Evolutionary conservation across 2,888 invertebrate genomes (phyloP).

Genomic region (Eupithecia tripunctaria): DNA sequence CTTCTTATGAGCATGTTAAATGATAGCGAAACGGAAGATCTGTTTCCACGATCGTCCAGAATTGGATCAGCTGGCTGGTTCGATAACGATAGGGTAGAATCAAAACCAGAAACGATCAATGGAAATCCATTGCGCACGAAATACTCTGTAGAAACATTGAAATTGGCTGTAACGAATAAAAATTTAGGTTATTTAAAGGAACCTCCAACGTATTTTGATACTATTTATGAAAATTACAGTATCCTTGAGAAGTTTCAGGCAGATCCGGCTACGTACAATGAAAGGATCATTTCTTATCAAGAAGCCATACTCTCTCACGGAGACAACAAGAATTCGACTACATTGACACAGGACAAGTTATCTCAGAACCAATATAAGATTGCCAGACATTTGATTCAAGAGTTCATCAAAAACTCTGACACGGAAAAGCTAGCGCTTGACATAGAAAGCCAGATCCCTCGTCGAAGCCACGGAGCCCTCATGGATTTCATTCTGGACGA

Average conservation of each 20-base stretch:
- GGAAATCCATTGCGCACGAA: neutral
- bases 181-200: constrained; percentile 71
- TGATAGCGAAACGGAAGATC: constrained; percentile 57
- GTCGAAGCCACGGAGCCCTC: neutral
- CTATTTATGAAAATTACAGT: constrained; percentile 69
- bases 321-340: neutral
- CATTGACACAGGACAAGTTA: neutral
- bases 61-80: neutral
- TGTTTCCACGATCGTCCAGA: neutral
- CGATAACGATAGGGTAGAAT: neutral
- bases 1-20: constrained; percentile 86
- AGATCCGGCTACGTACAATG: constrained; percentile 58
- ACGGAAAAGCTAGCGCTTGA: neutral
- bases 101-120: neutral
- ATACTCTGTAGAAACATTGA: constrained; percentile 70
- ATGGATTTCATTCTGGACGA: neutral
- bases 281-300: neutral
- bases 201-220: constrained; percentile 65
- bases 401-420: neutral
- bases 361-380: neutral
- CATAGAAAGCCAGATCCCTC: neutral
- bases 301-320: neutral
- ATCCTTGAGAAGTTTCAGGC: constrained; percentile 68
- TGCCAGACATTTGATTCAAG: neutral
- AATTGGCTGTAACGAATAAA: constrained; percentile 67